A percentile compares a stretch with the other conserved stretches of the same genome.
These are phyloP conservation scores for Setophaga coronata DNA, from an alignment of 2,113 vertebrate genomes.

Conservation along the genomic window DNA sequence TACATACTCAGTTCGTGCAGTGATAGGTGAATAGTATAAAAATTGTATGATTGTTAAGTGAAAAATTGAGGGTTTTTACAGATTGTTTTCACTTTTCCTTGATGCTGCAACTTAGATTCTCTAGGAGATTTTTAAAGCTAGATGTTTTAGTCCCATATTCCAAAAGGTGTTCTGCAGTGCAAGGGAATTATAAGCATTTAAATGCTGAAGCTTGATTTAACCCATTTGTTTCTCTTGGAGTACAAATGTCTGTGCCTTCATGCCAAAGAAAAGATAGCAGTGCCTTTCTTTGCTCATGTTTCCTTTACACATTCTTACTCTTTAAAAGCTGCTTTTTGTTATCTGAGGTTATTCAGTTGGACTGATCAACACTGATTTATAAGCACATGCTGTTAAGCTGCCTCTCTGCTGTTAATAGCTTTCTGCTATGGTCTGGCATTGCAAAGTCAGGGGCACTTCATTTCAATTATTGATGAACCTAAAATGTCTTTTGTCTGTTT, in stretches of 20 bases:
- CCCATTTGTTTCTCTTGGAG: not conserved
- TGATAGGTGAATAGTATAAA: slow-evolving; percentile 50
- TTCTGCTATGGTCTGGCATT: not conserved
- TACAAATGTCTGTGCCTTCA: not conserved
- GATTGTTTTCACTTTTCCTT: slow-evolving; percentile 22
- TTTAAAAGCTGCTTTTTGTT: slow-evolving; percentile 16
- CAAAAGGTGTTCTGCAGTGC: slow-evolving; percentile 24
- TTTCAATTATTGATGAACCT: slow-evolving; percentile 24
- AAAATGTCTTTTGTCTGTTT: not conserved
- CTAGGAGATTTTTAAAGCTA: slow-evolving; percentile 29
- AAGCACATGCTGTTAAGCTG: not conserved
- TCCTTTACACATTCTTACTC: not conserved
- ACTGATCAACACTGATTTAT: not conserved
- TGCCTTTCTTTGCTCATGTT: not conserved
- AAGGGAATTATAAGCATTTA: slow-evolving; percentile 18
- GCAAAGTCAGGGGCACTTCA: not conserved
- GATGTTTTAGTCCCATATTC: not conserved
- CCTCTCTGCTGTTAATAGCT: not conserved
- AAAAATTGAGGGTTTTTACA: slow-evolving; percentile 14
- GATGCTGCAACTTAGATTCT: slow-evolving; percentile 7
- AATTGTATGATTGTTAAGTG: slow-evolving; percentile 45
- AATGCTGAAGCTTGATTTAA: slow-evolving; percentile 40
- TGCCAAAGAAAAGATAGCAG: not conserved
- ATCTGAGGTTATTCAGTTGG: not conserved
- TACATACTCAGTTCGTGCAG: not conserved